These are phyloP conservation scores for Zaprionus ornatus DNA, from an alignment of 1,140 invertebrate species.

Conservation along the genomic window DNA sequence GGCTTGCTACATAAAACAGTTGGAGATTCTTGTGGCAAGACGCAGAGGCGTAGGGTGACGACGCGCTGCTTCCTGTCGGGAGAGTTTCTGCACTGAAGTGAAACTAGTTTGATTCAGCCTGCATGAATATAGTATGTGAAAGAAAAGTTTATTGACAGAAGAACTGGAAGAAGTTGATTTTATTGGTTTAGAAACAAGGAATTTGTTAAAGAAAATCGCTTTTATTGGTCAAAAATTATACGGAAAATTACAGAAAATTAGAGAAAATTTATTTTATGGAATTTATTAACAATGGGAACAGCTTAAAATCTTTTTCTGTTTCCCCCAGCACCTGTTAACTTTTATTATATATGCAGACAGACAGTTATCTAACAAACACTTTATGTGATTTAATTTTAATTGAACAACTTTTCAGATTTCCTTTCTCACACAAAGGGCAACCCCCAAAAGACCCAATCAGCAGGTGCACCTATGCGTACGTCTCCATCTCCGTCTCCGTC, in stretches of 20 bases:
- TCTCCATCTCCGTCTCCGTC: not conserved
- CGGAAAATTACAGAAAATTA: not conserved
- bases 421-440: not conserved
- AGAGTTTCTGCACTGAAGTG: not conserved
- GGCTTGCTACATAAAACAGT: not conserved
- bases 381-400: slow-evolving; percentile 38
- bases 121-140: not conserved
- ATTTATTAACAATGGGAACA: not conserved
- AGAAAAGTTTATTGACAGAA: not conserved
- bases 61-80: not conserved
- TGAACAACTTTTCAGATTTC: slow-evolving; percentile 24
- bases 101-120: not conserved
- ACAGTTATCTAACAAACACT: not conserved
- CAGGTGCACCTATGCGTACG: no score
- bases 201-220: not conserved
- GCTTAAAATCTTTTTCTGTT: not conserved
- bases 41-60: not conserved
- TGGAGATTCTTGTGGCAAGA: not conserved
- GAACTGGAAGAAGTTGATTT: not conserved
- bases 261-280: not conserved
- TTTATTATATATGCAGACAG: not conserved
- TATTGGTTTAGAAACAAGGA: not conserved
- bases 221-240: not conserved
- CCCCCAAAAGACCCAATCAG: slow-evolving; percentile 30
- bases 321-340: not conserved